Percentiles rank a stretch among this genome's conserved stretches.
Conservation (phyloP, 2,113 vertebrate species). For the Psilopsiagon aurifrons region DNA sequence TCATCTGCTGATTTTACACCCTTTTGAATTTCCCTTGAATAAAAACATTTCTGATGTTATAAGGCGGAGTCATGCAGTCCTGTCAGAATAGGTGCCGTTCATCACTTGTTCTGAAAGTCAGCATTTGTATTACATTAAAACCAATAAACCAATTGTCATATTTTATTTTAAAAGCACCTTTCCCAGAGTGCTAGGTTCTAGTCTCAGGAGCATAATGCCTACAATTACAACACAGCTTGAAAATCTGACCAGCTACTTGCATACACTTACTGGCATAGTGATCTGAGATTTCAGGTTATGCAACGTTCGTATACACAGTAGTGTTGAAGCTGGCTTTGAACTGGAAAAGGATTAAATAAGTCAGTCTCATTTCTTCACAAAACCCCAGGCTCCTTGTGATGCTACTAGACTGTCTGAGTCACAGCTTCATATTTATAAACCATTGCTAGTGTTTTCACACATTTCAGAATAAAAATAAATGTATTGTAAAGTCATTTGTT, state of each 20-base stretch:
- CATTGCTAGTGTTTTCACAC: not conserved
- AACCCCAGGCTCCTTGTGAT: not conserved
- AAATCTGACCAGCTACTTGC: not conserved
- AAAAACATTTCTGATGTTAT: not conserved
- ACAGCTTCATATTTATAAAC: constrained; percentile 23
- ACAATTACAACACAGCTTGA: not conserved
- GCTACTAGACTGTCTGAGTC: constrained; percentile 1
- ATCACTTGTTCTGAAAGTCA: not conserved
- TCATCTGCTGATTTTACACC: not conserved
- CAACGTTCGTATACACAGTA: not conserved
- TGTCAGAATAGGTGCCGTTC: not conserved
- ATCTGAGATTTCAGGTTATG: not conserved
- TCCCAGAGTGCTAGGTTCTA: not conserved
- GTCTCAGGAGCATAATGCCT: not conserved
- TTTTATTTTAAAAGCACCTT: constrained; percentile 2
- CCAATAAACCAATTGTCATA: not conserved
- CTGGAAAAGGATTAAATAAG: not conserved
- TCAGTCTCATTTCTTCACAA: not conserved
- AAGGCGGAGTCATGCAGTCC: not conserved
- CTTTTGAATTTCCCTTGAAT: not conserved
- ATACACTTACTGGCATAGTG: not conserved
- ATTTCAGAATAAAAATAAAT: constrained; percentile 32
- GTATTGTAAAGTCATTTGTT: not conserved
- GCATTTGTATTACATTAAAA: not conserved
- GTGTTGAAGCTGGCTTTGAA: constrained; percentile 17